A percentile compares a stretch with the other conserved stretches of the same genome.
Evolutionary conservation across 1,140 invertebrate species (phyloP).

Genomic region (Chrysopa pallens): DNA sequence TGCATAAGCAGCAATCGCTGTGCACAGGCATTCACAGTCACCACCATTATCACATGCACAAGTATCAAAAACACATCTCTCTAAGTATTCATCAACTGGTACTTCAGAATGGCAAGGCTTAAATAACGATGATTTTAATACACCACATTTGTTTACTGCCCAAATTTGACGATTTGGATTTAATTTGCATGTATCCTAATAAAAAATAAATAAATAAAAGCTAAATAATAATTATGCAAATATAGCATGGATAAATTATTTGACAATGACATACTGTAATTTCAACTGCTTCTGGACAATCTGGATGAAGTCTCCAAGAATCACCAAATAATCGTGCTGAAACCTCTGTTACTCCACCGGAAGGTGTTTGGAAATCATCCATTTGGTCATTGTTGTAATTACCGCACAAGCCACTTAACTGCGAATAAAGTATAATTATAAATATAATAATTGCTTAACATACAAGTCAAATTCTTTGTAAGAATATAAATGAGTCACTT

Average conservation of each 20-base stretch:
- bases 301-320: constrained; percentile 67
- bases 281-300: constrained; percentile 39
- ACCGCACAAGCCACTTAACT: constrained; percentile 73
- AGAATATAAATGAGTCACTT: constrained; percentile 7
- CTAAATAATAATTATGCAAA: no score
- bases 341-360: constrained; percentile 50
- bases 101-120: constrained; percentile 63
- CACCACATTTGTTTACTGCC: constrained; percentile 53
- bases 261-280: constrained; percentile 21
- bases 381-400: constrained; percentile 70
- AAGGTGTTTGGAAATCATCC: constrained; percentile 73
- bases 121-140: constrained; percentile 56
- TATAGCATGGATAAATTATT: neutral
- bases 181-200: constrained; percentile 48
- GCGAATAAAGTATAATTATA: no score
- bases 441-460: no score
- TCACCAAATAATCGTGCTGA: constrained; percentile 62
- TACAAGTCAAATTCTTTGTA: no score
- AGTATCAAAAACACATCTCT: constrained; percentile 59
- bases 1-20: constrained; percentile 69
- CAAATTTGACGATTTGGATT: constrained; percentile 59
- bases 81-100: constrained; percentile 41
- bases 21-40: constrained; percentile 80
- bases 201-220: constrained; percentile 2
- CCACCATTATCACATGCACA: constrained; percentile 78